A percentile compares a stretch with the other conserved stretches of the same genome.
Evolutionary conservation across 23 tunicate genomes (phyloP).

Genomic region (Phallusia fumigata): DNA sequence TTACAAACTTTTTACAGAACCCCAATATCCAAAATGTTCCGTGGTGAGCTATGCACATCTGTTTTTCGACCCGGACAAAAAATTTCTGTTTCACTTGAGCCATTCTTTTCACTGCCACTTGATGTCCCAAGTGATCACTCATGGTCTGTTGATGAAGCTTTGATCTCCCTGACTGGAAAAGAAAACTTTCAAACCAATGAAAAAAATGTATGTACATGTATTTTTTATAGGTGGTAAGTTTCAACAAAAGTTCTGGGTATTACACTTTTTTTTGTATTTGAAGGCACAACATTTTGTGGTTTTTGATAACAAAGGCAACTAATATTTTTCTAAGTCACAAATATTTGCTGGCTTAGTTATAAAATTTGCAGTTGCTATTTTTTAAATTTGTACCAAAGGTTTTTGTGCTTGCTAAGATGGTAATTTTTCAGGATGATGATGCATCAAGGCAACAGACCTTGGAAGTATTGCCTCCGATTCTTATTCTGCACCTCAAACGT

Average conservation of each 20-base stretch:
- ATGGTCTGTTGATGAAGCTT: conserved; percentile 83
- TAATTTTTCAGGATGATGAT: conserved; percentile 1
- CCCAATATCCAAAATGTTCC: conserved; percentile 72
- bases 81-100: conserved; percentile 64
- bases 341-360: no score
- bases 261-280: no score
- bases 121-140: conserved; percentile 58
- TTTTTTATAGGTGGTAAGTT: no score
- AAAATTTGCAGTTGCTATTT: not conserved
- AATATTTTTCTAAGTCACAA: no score
- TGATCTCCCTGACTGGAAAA: conserved; percentile 51
- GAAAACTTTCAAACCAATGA: conserved; percentile 39
- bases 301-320: no score
- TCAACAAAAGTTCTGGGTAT: no score
- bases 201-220: not conserved
- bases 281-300: no score
- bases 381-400: no score
- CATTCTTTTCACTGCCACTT: conserved; percentile 79
- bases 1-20: conserved; percentile 33
- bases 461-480: conserved; percentile 73
- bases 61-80: conserved; percentile 74
- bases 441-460: conserved; percentile 55
- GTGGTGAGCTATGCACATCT: conserved; percentile 82
- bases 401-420: no score
- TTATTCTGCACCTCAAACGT: conserved; percentile 82